Conservation (phyloP, 2,797 vertebrate species). For the Schizopygopsis malacanthus region DNA sequence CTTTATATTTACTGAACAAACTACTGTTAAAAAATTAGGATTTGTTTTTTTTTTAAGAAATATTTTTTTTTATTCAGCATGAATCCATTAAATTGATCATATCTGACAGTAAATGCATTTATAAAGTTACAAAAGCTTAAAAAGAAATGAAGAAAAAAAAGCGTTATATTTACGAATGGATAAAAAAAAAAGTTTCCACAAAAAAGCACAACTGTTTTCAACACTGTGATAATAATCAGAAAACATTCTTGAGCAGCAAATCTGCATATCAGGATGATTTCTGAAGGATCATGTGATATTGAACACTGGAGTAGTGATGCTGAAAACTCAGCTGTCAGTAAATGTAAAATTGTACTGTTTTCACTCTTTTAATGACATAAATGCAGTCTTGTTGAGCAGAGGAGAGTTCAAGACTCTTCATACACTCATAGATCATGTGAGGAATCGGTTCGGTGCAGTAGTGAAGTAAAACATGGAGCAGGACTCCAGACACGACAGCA, state of each 20-base stretch:
- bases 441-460: neutral
- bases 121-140: neutral
- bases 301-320: neutral
- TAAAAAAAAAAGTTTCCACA: too few species aligned
- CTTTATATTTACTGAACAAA: neutral
- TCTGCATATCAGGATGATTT: neutral
- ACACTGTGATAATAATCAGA: neutral
- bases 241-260: neutral
- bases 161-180: too few species aligned
- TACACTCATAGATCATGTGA: neutral
- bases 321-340: neutral
- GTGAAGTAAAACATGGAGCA: neutral
- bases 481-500: slow-evolving; percentile 41
- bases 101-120: neutral
- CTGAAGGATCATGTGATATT: neutral
- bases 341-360: neutral
- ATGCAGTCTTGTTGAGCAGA: neutral
- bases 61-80: too few species aligned
- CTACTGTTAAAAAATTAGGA: too few species aligned
- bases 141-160: too few species aligned
- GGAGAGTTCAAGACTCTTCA: neutral
- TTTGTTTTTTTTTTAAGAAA: too few species aligned
- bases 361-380: neutral
- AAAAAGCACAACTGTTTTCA: neutral
- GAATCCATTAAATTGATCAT: too few species aligned